phyloP scores from a whole-genome alignment of 1,140 invertebrate species.

The Aricia agestis region DNA sequence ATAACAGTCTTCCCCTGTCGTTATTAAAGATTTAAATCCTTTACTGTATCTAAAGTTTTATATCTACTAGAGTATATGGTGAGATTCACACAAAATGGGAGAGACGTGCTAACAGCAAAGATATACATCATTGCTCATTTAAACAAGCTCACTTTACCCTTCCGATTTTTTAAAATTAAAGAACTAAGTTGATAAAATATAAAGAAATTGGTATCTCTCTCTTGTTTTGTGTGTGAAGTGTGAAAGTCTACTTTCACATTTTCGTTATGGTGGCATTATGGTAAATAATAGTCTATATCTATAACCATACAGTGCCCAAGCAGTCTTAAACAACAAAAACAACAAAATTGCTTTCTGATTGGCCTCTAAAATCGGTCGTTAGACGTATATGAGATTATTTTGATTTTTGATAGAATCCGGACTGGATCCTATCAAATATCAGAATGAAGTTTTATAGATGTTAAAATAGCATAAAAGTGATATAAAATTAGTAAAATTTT shows the following conservation, averaged over 20 bases:
- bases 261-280: not conserved
- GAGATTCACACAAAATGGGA: slow-evolving; percentile 22
- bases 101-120: not conserved
- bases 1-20: slow-evolving; percentile 69
- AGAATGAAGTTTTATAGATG: too few relatives aligned
- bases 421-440: too few relatives aligned
- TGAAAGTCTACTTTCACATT: not conserved
- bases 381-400: too few relatives aligned
- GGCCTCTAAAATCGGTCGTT: too few relatives aligned
- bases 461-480: too few relatives aligned
- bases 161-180: not conserved
- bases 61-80: slow-evolving; percentile 64
- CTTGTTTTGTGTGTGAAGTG: not conserved
- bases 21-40: slow-evolving; percentile 67
- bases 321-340: too few relatives aligned
- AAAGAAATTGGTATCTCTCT: not conserved
- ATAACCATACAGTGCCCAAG: too few relatives aligned
- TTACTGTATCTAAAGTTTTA: slow-evolving; percentile 68
- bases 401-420: too few relatives aligned
- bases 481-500: not conserved
- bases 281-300: too few relatives aligned
- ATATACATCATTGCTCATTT: not conserved
- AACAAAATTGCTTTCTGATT: too few relatives aligned
- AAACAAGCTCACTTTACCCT: not conserved
- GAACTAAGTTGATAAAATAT: not conserved